These are phyloP conservation scores for Lepidocyrtoides sp. DNA, from an alignment of 2,888 invertebrate species.

Conservation along the genomic window DNA sequence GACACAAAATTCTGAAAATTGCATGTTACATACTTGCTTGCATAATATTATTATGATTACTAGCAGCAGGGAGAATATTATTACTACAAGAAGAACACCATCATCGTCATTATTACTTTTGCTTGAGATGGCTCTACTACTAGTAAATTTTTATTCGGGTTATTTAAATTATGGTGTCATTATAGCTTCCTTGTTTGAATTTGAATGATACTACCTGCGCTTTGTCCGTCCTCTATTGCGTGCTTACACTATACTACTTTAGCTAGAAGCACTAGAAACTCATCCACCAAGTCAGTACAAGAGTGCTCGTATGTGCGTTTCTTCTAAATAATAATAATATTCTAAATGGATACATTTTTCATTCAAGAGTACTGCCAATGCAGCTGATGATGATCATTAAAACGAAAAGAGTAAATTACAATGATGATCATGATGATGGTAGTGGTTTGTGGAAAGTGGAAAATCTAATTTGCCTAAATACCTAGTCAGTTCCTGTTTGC, in stretches of 20 bases:
- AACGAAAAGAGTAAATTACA: constrained; percentile 44
- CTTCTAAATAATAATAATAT: neutral
- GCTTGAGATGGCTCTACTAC: neutral
- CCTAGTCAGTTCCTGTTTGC: constrained; percentile 37
- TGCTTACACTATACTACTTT: no score
- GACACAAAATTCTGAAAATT: neutral
- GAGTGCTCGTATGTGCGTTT: neutral
- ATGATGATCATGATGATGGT: constrained; percentile 38
- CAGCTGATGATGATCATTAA: constrained; percentile 39
- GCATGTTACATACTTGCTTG: neutral
- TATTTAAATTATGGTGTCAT: constrained; percentile 35
- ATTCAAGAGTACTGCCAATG: neutral
- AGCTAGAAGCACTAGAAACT: no score
- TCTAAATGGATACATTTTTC: constrained; percentile 22
- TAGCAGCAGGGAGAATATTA: neutral
- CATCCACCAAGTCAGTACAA: neutral
- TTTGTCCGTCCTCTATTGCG: no score
- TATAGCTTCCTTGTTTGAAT: neutral
- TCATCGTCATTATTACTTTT: neutral
- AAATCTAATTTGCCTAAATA: constrained; percentile 48
- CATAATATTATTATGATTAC: neutral
- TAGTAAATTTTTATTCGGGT: neutral
- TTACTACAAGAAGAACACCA: neutral
- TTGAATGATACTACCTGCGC: neutral
- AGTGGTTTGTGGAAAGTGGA: constrained; percentile 33